Evolutionary conservation across 2,888 invertebrate genomes (phyloP), one percentile per base, ranked within the genome.

Genomic region (Mactromeris polynyma): DNA sequence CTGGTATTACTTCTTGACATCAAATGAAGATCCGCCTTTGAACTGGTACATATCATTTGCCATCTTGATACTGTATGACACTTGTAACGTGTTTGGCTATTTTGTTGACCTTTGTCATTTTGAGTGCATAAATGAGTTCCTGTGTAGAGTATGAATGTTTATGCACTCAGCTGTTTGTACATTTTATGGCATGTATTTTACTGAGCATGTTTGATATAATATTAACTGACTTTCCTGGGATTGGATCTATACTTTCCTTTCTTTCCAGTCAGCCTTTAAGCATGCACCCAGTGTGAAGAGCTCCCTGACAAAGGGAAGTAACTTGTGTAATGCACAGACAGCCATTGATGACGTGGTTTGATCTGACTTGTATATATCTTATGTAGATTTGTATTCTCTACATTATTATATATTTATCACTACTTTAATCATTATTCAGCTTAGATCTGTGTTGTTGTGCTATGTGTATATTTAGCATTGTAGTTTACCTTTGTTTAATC

Each of bases 381-480:
- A 54, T 86, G 79, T 90, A 38, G 85, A 77, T 31, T 87, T 82
- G 33, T 33, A 69, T 42, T 79, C 80, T 90, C 83, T 88, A 87
- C 83, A 85, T 73, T 89, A 84, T 89, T 36, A 87, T 82, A 86
- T 86, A 87, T 82, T 81, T 81, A 81, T 81, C 83, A 81, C 82
- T 79, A 86, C 80, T 83, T 64, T 82, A 85, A 42, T 84, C 78
- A 83, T 73, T 90, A 89, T 83, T 85, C 88, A 58, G 87, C 89
- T 87, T 89, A 89, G 88, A 87, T 89, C 58, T 88, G 83, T 89
- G 88, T 91, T 91, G 89, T 91, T 89, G 87, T 87, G 87, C 84
- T 89, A 81, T 87, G 86, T 73, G 33, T 73, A 36, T 91, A 87
- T 81, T 77, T 86, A 80, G 85, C 85, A 51, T 77, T 89, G 87